Evolutionary conservation across 2,797 vertebrate genomes (phyloP), one percentile per base, ranked within the genome.

Genomic region (Pogonophryne albipinna): DNA sequence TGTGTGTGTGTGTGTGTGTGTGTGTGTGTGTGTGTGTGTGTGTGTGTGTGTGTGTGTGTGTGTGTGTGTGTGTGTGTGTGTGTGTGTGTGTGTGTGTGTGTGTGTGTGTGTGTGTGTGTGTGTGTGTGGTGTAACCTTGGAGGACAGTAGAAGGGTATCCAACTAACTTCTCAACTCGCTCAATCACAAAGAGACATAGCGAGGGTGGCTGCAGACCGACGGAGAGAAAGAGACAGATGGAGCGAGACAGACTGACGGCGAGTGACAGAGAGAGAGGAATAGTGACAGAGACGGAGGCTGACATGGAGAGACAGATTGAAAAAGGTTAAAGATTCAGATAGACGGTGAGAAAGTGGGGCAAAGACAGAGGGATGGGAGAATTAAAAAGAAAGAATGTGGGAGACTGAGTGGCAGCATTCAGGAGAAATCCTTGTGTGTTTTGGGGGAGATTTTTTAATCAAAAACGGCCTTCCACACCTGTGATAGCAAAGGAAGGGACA

Each of bases 271-370:
- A 80, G 67, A 59, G 76, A 66, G 75, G 71, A 56, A 60, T n/a
- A n/a, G 71, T 62, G 80, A 80, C 70, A 77, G 79, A 88, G 89
- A 85, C 51, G 4, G 77, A 89, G 71, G 74, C 65, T 82, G 88
- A 87, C 78, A 58, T 55, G 12, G 67, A 61, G 76, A 86, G 88
- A 91, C 74, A 23, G 85, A 91, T 90, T 82, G 87, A 83, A 87
- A 80, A 75, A 88, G 81, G 87, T 83, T 87, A 82, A 88, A 88
- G 86, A 92, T 89, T 83, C 83, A 83, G 83, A 90, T 82, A 79
- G 85, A 78, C 15, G 20, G 67, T 16, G 38, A 65, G 71, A 50
- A 44, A 85, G 79, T 0, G 41, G 78, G 52, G 55, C 76, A 82
- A 79, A 75, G 82, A 78, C 76, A 55, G 76, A 74, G 60, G 58